A percentile compares a stretch with the other conserved stretches of the same genome.
Conservation (phyloP, 2,113 vertebrate genomes). For the Varanus komodoensis region DNA sequence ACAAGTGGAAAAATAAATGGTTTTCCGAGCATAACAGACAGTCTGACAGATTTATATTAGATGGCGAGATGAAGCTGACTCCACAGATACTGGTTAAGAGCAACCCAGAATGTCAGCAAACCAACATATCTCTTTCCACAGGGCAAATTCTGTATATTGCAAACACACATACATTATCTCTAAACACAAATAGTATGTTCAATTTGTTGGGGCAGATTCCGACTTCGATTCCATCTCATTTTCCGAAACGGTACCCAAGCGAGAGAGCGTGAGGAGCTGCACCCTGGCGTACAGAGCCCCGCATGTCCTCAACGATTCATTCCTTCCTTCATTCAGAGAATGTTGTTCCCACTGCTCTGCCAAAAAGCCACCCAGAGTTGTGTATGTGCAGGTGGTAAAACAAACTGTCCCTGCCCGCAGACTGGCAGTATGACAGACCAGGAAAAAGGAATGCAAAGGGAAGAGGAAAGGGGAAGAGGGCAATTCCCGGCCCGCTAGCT, state of each 20-base stretch:
- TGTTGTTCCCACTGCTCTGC: no score
- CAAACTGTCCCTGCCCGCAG: no score
- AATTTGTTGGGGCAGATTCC: neutral
- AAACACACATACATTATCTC: neutral
- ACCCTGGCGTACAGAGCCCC: neutral
- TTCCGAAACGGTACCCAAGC: neutral
- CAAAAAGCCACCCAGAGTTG: no score
- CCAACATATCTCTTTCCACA: neutral
- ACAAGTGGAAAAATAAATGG: conserved; percentile 48
- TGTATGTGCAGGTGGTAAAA: no score
- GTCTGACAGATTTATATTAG: conserved; percentile 45
- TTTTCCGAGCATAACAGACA: conserved; percentile 30
- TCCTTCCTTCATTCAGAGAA: no score
- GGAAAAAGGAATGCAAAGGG: neutral
- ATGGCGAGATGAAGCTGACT: conserved; percentile 40
- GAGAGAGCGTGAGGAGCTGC: neutral
- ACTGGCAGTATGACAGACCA: neutral
- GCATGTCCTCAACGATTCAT: no score
- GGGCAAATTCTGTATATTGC: neutral
- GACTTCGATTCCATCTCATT: neutral
- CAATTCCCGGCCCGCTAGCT: no score
- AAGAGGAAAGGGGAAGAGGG: neutral
- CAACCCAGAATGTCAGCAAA: conserved; percentile 26
- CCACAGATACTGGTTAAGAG: conserved; percentile 37
- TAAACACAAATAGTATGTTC: neutral